Evolutionary conservation across 2,797 vertebrate species (phyloP), one percentile per base, ranked within the genome.

Genomic region (Simalia tracyae): DNA sequence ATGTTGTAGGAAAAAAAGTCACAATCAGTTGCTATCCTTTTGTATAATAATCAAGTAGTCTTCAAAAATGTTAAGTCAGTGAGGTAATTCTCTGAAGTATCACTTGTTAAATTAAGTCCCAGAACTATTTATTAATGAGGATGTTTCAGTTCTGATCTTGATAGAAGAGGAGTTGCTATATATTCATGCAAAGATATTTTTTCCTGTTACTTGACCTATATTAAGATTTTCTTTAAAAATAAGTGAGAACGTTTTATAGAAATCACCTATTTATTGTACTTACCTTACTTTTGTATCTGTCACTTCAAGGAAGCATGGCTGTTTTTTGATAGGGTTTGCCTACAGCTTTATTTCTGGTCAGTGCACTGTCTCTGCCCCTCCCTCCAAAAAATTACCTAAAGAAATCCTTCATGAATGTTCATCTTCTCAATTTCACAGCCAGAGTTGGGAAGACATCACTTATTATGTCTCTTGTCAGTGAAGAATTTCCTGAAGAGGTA

Each of bases 401-500:
- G 46, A 64, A 89, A 90, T 88, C 72, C n/a, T 91, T 89, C 63
- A 90, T 84, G 97, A 94, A 97, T 95, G 12, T 90, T 42, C 84
- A 46, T 90, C 24, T 88, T 56, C 87, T 92, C 17, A 63, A 66
- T 90, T 98, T 96, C 92, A 95, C 98, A 99, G 99, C 99, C 97
- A 99, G 99, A 97, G 99, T 99, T 97, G 99, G 99, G 96, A 99
- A 99, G 98, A 99, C 99, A 0, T 99, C 99, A 10, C 97, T 99
- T 95, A 99, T 99, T 93, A 99, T 99, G 99, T 99, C 99, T 89
- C 97, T 99, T 96, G 99, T 99, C 97, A 99, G 99, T 97, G 99
- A 99, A 97, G 99, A 99, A 97, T 99, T 99, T 96, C 99, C 99
- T 87, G 99, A 99, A 97, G 99, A 99, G 98, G 99, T 99, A 97